phyloP scores from a whole-genome alignment of 1,140 invertebrate genomes.

The Calliphora vicina region DNA sequence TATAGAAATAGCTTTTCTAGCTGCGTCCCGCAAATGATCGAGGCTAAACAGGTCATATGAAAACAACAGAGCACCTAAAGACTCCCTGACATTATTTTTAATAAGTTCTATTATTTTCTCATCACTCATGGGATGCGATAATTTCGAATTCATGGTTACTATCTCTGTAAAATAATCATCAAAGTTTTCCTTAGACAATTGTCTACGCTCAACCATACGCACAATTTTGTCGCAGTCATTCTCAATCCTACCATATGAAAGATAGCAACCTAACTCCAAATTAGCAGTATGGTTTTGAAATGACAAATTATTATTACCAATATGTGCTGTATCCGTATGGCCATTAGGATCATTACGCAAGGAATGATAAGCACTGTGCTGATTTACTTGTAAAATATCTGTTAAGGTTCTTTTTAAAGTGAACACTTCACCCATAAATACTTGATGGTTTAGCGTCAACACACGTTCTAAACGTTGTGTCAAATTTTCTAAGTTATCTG shows the following conservation, averaged over 20 bases:
- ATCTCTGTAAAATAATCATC: constrained; percentile 18
- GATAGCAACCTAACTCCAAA: not conserved
- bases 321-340: not conserved
- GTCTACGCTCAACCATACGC: not conserved
- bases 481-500: not conserved
- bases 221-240: constrained; percentile 21
- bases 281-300: too few species aligned
- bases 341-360: not conserved
- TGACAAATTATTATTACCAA: not conserved
- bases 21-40: not conserved
- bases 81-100: not conserved
- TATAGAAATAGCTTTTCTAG: not conserved
- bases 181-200: not conserved
- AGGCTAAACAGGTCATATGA: not conserved
- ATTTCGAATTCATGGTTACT: not conserved
- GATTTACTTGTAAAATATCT: not conserved
- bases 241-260: not conserved
- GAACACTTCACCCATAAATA: not conserved
- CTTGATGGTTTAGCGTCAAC: not conserved
- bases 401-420: not conserved
- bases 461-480: not conserved
- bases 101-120: not conserved
- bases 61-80: not conserved
- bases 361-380: too few species aligned
- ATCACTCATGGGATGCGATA: not conserved